A percentile compares a stretch with the other conserved stretches of the same genome.
Evolutionary conservation across 2,797 vertebrate species (phyloP).

Genomic region (Aphelocoma californica): DNA sequence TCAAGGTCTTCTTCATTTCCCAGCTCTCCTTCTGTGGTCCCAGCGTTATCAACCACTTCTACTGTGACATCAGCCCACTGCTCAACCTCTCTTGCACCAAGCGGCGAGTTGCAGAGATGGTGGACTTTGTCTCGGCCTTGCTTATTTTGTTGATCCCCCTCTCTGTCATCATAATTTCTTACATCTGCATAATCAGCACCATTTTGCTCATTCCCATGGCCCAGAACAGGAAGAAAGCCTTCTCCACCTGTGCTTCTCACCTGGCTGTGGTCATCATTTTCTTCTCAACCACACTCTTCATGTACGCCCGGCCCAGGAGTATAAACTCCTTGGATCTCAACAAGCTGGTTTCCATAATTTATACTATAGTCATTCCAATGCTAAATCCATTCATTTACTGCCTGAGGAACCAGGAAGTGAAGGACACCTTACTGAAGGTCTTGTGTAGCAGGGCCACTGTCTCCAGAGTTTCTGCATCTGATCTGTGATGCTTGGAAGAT

Average conservation of each 20-base stretch:
- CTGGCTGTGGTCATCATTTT: constrained; percentile 42
- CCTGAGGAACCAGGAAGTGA: constrained; percentile 60
- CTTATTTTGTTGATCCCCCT: constrained; percentile 49
- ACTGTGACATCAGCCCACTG: neutral
- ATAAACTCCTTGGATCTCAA: constrained; percentile 28
- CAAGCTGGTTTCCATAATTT: constrained; percentile 51
- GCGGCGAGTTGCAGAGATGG: neutral
- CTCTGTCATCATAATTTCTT: constrained; percentile 37
- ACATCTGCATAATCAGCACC: constrained; percentile 15
- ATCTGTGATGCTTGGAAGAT: neutral
- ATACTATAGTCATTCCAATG: constrained; percentile 26
- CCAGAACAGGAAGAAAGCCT: constrained; percentile 33
- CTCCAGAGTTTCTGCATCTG: neutral
- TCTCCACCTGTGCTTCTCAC: constrained; percentile 24
- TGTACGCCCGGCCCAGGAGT: constrained; percentile 19
- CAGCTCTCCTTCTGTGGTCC: constrained; percentile 38
- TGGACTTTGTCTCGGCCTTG: constrained; percentile 52
- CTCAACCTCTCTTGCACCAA: constrained; percentile 9
- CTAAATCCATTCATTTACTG: constrained; percentile 63
- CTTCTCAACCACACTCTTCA: neutral
- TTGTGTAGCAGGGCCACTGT: neutral
- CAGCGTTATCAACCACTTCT: neutral
- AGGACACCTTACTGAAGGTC: neutral
- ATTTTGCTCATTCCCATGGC: neutral
- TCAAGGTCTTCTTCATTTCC: constrained; percentile 60